Base-by-base conservation (phyloP, 1,140 invertebrate genomes). In the Plectrocnemia conspersa region DNA sequence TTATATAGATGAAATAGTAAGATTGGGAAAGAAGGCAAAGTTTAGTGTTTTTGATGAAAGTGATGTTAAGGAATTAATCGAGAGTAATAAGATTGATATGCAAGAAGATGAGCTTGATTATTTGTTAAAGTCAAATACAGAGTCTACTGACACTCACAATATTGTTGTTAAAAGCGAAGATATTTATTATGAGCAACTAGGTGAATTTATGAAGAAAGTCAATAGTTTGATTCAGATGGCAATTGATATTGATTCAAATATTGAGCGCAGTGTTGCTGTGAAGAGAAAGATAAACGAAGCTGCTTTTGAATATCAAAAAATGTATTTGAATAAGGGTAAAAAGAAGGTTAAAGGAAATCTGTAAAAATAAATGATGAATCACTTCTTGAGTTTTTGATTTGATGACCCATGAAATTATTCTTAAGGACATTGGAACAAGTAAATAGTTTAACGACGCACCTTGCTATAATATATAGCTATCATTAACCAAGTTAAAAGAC, bases 1-100 rank as follows among this genome's bases (percentile, higher is more conserved):
- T n/a, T n/a, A n/a, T n/a, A n/a, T 29, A 29, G 27, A 7, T n/a
- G 27, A 29, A 29, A 7, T 29, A n/a, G n/a, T 29, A 6, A 29
- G n/a, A 29, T 29, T 29, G 27, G 27, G 27, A 29, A 29, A n/a
- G 27, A n/a, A 29, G 6, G 27, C 27, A 6, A n/a, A n/a, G n/a
- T 29, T 29, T n/a, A n/a, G n/a, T n/a, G 27, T 7, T 29, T 29
- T 6, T 6, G 27, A 29, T n/a, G 27, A 29, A n/a, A n/a, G 27
- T n/a, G 27, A 29, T 29, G n/a, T 29, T 29, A 29, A 29, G n/a
- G 27, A 29, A n/a, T n/a, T 29, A n/a, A 29, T 29, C 27, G 27
- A 29, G n/a, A 7, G 6, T 6, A 6, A 29, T n/a, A 7, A n/a
- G 6, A n/a, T 7, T 7, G 27, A 29, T 7, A 7, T 29, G 27